Evolutionary conservation across 2,797 vertebrate genomes (phyloP).

Genomic region (Eutrigla gurnardus): DNA sequence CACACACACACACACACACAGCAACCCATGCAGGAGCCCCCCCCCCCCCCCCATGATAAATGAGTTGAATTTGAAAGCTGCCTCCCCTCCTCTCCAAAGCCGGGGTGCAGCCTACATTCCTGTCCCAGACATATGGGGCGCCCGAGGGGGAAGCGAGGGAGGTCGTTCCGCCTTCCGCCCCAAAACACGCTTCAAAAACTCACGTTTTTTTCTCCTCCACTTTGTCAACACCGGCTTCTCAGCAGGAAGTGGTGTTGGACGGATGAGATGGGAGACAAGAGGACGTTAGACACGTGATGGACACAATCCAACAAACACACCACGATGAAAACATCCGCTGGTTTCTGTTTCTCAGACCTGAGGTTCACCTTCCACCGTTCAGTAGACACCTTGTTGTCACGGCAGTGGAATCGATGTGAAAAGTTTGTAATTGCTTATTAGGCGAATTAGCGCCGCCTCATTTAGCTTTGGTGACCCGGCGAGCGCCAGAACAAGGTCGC

Average conservation of each 20-base stretch:
- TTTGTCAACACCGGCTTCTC: conserved; percentile 55
- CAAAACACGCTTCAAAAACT: conserved; percentile 28
- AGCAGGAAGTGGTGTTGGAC: conserved; percentile 24
- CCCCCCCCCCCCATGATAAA: conserved; percentile 12
- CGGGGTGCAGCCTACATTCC: conserved; percentile 43
- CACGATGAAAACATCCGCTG: too few species aligned
- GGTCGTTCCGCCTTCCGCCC: conserved; percentile 36
- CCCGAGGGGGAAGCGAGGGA: conserved; percentile 65
- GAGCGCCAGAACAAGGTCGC: too few species aligned
- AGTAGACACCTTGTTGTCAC: conserved; percentile 28
- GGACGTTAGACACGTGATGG: conserved; percentile 19
- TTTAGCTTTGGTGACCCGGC: conserved; percentile 65
- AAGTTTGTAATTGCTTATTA: conserved; percentile 56
- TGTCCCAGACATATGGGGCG: conserved; percentile 65
- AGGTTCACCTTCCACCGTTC: not conserved
- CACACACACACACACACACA: conserved; percentile 24
- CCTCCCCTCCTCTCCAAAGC: not conserved
- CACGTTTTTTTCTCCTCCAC: conserved; percentile 18
- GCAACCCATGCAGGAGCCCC: conserved; percentile 37
- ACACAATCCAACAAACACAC: too few species aligned
- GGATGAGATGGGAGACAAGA: conserved; percentile 54
- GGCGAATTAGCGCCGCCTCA: conserved; percentile 61
- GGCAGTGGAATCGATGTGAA: conserved; percentile 49
- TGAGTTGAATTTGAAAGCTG: not conserved
- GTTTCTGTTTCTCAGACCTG: too few species aligned